Evolutionary conservation across 1,140 invertebrate species (phyloP).

Genomic region (Ylistrum balloti): DNA sequence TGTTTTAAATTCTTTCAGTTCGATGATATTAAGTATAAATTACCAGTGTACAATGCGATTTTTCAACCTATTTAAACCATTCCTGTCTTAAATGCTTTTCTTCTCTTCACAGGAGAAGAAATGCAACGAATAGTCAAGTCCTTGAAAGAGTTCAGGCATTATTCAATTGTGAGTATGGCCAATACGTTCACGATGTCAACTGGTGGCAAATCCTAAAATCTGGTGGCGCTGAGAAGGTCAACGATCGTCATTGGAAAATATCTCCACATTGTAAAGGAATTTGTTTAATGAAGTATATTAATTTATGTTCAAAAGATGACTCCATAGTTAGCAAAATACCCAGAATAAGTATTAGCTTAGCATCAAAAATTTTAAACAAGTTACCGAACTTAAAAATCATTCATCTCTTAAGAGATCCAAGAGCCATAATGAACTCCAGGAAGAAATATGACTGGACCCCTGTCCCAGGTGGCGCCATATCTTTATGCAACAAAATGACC

Average conservation of each 20-base stretch:
- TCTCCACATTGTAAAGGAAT: not conserved
- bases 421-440: not conserved
- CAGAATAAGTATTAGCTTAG: not conserved
- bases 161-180: no score
- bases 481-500: not conserved
- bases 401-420: constrained; percentile 8
- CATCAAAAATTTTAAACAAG: not conserved
- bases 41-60: no score
- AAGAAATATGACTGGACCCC: not conserved
- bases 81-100: no score
- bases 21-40: no score
- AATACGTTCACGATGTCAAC: not conserved
- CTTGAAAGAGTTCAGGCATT: no score
- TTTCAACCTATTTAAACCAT: no score
- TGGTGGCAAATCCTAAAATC: not conserved
- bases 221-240: not conserved
- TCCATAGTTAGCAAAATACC: not conserved
- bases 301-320: not conserved
- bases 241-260: not conserved
- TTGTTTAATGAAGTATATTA: not conserved
- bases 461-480: not conserved
- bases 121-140: no score
- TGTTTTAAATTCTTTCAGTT: no score
- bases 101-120: no score
- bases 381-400: not conserved